Conservation (phyloP, 2,888 invertebrate species). For the Boloria euphrosyne region DNA sequence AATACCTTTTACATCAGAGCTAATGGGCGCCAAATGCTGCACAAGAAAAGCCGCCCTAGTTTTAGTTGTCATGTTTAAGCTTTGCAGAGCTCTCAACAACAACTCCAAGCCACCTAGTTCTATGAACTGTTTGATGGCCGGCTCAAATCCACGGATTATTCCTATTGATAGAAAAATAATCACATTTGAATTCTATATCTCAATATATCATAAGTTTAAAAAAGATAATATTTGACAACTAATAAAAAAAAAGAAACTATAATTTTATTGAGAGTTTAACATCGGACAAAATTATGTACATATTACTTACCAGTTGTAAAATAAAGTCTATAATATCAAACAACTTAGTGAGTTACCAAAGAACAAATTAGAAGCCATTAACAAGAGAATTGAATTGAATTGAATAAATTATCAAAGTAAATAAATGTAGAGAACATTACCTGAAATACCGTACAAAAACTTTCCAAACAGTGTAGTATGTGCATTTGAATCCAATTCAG, state of each 20-base stretch:
- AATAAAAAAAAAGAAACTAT: too few species aligned
- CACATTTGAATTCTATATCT: background rate
- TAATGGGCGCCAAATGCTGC: conserved; percentile 80
- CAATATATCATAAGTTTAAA: too few species aligned
- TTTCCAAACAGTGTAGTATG: conserved; percentile 83
- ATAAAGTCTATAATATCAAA: too few species aligned
- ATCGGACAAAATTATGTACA: too few species aligned
- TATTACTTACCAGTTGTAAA: too few species aligned
- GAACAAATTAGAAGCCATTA: too few species aligned
- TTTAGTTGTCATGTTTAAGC: conserved; percentile 81
- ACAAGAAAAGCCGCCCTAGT: conserved; percentile 89
- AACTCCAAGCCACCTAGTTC: conserved; percentile 85
- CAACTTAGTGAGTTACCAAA: too few species aligned
- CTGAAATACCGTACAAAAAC: conserved; percentile 90
- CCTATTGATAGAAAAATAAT: conserved; percentile 64
- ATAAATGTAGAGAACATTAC: conserved; percentile 73
- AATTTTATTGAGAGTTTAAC: too few species aligned
- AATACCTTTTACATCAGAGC: conserved; percentile 80
- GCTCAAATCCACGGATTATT: conserved; percentile 84
- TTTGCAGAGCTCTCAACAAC: conserved; percentile 83
- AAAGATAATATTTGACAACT: too few species aligned
- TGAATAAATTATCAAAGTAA: too few species aligned
- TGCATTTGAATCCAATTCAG: conserved; percentile 59
- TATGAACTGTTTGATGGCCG: conserved; percentile 83
- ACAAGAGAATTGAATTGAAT: too few species aligned